Evolutionary conservation across 1,140 invertebrate genomes (phyloP).

Genomic region (Leptinotarsa undecemlineata): DNA sequence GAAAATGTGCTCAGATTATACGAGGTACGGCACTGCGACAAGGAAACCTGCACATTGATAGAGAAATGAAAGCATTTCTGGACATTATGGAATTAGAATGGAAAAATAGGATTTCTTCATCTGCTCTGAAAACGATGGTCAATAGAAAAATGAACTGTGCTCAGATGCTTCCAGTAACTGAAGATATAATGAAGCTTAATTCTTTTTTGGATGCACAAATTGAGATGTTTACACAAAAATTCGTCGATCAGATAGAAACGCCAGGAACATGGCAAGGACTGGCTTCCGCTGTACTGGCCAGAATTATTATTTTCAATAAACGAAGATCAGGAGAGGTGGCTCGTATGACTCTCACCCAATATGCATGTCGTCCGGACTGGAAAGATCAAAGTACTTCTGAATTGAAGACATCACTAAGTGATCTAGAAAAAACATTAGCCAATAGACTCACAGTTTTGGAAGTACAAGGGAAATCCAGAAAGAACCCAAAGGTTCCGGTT

Average conservation of each 20-base stretch:
- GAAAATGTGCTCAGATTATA: constrained; percentile 8
- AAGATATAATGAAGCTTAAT: constrained; percentile 20
- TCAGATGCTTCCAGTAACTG: neutral
- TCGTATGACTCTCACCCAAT: constrained; percentile 23
- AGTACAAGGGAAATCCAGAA: constrained; percentile 23
- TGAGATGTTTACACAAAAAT: constrained; percentile 1
- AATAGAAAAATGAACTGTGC: neutral
- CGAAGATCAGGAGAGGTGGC: constrained; percentile 24
- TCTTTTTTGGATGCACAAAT: constrained; percentile 11
- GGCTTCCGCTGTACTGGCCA: constrained; percentile 2
- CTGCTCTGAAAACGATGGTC: neutral
- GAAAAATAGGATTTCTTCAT: neutral
- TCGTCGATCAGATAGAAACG: neutral
- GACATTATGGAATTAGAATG: constrained; percentile 8
- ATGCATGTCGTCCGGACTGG: constrained; percentile 15
- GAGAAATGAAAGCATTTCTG: neutral
- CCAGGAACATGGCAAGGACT: neutral
- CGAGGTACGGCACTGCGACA: neutral
- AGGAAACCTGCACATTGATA: neutral
- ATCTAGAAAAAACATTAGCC: constrained; percentile 22
- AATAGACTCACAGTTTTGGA: constrained; percentile 16
- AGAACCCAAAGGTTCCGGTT: constrained; percentile 21
- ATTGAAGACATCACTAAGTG: constrained; percentile 21
- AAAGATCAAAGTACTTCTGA: constrained; percentile 12
- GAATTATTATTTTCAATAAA: constrained; percentile 29